Evolutionary conservation across 2,888 invertebrate species (phyloP), one percentile per base, ranked within the genome.

Genomic region (Stenchaetothrips biformis): DNA sequence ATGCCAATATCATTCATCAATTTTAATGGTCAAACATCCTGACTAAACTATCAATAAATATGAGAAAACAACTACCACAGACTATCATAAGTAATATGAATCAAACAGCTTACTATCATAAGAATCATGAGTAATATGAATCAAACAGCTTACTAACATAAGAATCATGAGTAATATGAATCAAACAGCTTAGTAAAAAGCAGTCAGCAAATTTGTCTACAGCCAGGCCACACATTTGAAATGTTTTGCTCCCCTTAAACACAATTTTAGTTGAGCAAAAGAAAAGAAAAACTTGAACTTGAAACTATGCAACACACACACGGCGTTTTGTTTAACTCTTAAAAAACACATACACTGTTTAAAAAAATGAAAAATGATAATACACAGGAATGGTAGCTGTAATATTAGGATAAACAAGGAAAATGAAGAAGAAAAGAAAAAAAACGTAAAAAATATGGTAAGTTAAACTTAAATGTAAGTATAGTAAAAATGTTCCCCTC

Each of bases 321-420:
- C 4, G 37, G 37, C 37, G 37, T 37, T 37, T 37, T 37, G 37
- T 37, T 37, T 37, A 37, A 37, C 4, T 37, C 37, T 37, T 37
- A 53, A 53, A 18, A 53, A 11, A 53, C 4, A 53, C 6, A 53
- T 53, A 9, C 13, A 13, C 59, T 59, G 7, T 59, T 18, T 13
- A 59, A 59, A 18, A 59, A 18, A 59, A 59, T 13, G 16, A 13
- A 59, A 59, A 59, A 59, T 13, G 13, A 37, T 1, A 25, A 74
- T 25, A 74, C 67, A 74, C 4, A 74, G 67, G 67, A 74, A 74
- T 74, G 67, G 25, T 74, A 74, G 25, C 67, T 25, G 25, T 74
- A 74, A 74, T 25, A 74, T 25, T 74, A 74, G 11, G 25, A 25
- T 21, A 25, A 59, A 59, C 16, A 13, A 18, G 18, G 18, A 74